Base-by-base conservation (phyloP, 2,888 invertebrate genomes). In the Eupeodes luniger region DNA sequence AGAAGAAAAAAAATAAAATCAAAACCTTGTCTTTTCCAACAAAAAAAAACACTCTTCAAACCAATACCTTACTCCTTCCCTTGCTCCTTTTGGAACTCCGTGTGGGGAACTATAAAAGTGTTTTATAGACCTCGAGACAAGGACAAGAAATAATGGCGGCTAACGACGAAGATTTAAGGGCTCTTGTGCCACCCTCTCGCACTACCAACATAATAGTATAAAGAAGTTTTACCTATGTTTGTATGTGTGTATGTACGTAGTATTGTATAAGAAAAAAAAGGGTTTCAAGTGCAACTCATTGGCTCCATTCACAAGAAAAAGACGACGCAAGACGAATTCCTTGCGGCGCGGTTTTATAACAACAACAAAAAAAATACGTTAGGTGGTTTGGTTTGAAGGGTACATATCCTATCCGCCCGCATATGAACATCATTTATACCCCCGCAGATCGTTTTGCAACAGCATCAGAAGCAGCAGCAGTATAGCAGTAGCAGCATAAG, bases 61-160 rank as follows among this genome's bases (percentile, higher is more conserved):
- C 49, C 59, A 36, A 47, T 27, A 51, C 59, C 44, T 19, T 44
- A 34, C 27, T 11, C 16, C 51, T 36, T 36, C 34, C 51, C 51
- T 16, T 61, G n/a, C 62, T 9, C 55, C 77, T 81, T 34, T 66
- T 49, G 72, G 67, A 88, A 16, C 19, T 80, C 81, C 80, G 74
- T 51, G 85, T 91, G 91, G 92, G 91, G 92, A 92, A 93, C 92
- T 93, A 93, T 93, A 92, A 92, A 93, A 93, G 93, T 93, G 93
- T 93, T 93, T 93, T 93, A 93, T 93, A 92, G 92, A 92, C 91
- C 91, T 91, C 91, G 90, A 92, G 93, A 92, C 93, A 93, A 92
- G 92, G 91, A 91, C 89, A 90, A 92, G 91, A 92, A 92, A 92
- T 93, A 92, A 93, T 93, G 92, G 92, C 91, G 91, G 91, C 91